Evolutionary conservation across 2,888 invertebrate genomes (phyloP).

Genomic region (Cecidostiba fungosa): DNA sequence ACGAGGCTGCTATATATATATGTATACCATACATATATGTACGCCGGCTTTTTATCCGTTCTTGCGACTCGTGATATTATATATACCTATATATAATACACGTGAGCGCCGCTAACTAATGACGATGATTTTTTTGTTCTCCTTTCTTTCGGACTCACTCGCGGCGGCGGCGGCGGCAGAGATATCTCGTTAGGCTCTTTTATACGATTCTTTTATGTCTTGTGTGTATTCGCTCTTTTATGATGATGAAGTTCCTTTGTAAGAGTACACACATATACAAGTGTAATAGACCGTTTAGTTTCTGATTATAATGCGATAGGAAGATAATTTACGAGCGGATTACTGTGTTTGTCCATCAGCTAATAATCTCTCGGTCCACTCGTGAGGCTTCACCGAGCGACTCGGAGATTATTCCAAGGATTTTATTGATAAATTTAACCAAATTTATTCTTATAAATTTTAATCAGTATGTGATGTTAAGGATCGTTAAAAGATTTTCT

Average conservation of each 20-base stretch:
- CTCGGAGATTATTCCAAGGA: neutral
- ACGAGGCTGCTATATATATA: neutral
- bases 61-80: neutral
- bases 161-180: neutral
- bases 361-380: neutral
- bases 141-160: conserved; percentile 17
- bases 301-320: conserved; percentile 5
- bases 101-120: conserved; percentile 42
- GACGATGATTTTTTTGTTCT: conserved; percentile 50
- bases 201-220: conserved; percentile 16
- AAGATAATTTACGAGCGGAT: conserved; percentile 13
- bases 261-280: neutral
- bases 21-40: too few species aligned
- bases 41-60: neutral
- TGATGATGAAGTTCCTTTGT: conserved; percentile 25
- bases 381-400: neutral
- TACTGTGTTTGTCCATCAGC: conserved; percentile 3
- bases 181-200: conserved; percentile 45
- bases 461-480: too few species aligned
- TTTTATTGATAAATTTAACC: neutral
- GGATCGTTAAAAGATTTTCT: neutral
- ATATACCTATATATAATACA: neutral
- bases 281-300: conserved; percentile 36
- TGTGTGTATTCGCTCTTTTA: conserved; percentile 15
- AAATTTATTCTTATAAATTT: too few species aligned